Conservation (phyloP, 2,797 vertebrate genomes). For the Tarsius wallacei region DNA sequence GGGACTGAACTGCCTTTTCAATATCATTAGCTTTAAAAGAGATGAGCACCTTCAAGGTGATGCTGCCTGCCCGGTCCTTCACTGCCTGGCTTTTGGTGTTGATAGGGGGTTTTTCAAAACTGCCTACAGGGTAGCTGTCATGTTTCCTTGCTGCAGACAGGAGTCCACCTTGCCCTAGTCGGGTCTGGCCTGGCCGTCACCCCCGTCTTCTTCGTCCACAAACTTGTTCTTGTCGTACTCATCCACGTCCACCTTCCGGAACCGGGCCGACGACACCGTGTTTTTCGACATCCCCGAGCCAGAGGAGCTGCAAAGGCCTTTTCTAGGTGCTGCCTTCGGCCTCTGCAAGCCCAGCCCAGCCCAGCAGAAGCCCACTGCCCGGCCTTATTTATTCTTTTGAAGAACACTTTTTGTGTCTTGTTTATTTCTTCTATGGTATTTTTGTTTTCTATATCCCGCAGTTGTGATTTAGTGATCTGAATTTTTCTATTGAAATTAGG, state of each 20-base stretch:
- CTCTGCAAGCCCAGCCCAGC: neutral
- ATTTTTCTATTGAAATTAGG: no score
- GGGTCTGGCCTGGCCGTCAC: constrained; percentile 96
- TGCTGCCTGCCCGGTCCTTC: constrained; percentile 97
- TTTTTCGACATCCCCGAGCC: constrained; percentile 94
- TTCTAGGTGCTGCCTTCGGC: neutral
- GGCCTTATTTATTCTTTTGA: no score
- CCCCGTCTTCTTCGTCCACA: constrained; percentile 98
- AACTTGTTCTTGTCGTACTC: constrained; percentile 99
- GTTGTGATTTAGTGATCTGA: no score
- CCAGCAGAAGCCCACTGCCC: neutral
- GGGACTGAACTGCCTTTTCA: constrained; percentile 97
- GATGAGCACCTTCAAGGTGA: constrained; percentile 98
- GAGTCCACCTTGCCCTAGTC: constrained; percentile 98
- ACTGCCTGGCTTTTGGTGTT: constrained; percentile 98
- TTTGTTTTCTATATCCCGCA: no score
- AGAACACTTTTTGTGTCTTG: no score
- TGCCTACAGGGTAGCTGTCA: constrained; percentile 96
- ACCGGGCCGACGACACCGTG: constrained; percentile 95
- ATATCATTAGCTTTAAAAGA: constrained; percentile 98
- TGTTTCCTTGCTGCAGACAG: constrained; percentile 97
- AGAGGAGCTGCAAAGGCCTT: constrained; percentile 43
- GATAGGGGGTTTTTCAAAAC: constrained; percentile 99
- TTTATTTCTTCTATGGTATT: no score
- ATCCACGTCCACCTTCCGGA: constrained; percentile 97